Conservation (phyloP, 2,888 invertebrate genomes). For the Acleris literana region DNA sequence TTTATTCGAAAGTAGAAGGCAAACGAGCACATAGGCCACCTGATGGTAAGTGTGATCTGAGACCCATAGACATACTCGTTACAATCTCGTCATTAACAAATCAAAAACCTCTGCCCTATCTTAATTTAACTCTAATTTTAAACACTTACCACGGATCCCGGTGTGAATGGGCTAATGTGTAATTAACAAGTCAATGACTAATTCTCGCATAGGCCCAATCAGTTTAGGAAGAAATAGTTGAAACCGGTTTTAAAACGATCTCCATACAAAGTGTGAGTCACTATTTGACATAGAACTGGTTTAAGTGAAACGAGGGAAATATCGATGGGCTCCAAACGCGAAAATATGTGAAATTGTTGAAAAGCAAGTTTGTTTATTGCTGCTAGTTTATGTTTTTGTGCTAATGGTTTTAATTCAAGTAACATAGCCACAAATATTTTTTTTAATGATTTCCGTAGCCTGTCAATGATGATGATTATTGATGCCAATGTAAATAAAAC, state of each 20-base stretch:
- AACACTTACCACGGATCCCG: constrained; percentile 20
- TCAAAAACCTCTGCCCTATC: constrained; percentile 8
- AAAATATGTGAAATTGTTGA: no score
- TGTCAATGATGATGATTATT: no score
- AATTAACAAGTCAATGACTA: constrained; percentile 34
- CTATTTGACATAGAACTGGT: constrained; percentile 46
- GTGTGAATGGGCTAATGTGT: constrained; percentile 28
- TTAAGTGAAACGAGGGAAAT: constrained; percentile 35
- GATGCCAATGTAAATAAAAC: not conserved
- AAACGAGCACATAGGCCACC: no score
- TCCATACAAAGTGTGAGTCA: constrained; percentile 49
- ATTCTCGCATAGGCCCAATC: constrained; percentile 32
- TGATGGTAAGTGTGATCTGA: no score
- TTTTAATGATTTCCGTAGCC: no score
- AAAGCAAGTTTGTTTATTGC: not conserved
- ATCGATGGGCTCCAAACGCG: not conserved
- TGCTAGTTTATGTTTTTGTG: no score
- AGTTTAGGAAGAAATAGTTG: constrained; percentile 43
- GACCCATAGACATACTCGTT: no score
- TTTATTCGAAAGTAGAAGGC: no score
- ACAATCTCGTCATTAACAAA: not conserved
- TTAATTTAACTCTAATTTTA: constrained; percentile 19
- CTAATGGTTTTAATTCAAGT: no score
- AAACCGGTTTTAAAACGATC: constrained; percentile 59
- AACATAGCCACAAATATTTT: no score